Conservation (phyloP, 2,888 invertebrate genomes). For the Scaptodrosophila latifasciaeformis region DNA sequence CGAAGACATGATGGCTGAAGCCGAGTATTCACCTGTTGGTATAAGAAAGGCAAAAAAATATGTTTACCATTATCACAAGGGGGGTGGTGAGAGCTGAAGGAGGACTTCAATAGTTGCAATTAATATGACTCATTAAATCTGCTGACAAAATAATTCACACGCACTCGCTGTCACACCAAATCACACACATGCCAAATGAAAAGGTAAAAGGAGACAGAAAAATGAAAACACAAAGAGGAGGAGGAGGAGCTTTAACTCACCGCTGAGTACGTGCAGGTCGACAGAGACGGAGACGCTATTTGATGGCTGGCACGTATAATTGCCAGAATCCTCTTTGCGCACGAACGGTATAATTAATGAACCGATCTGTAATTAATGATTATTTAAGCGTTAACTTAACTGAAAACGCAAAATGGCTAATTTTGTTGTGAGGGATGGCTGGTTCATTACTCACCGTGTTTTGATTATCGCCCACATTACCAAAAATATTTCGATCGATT, state of each 20-base stretch:
- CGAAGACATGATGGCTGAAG: conserved; percentile 74
- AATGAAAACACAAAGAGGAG: conserved; percentile 10
- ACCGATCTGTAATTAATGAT: conserved; percentile 70
- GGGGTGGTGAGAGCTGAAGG: conserved; percentile 15
- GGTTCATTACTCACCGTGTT: conserved; percentile 74
- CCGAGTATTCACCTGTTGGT: conserved; percentile 74
- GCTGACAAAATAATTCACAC: conserved; percentile 50
- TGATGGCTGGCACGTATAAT: conserved; percentile 96
- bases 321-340: conserved; percentile 77
- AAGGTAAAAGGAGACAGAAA: conserved; percentile 4
- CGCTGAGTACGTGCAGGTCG: conserved; percentile 92
- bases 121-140: conserved; percentile 63
- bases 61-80: not conserved
- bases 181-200: not conserved
- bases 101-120: conserved; percentile 52
- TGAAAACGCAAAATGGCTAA: not conserved
- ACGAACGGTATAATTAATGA: conserved; percentile 75
- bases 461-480: conserved; percentile 70
- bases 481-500: conserved; percentile 72
- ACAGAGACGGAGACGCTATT: conserved; percentile 93
- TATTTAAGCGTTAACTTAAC: conserved; percentile 22
- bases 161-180: conserved; percentile 21
- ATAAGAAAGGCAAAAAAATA: conserved; percentile 14
- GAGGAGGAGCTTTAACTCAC: too few relatives aligned
- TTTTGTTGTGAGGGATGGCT: too few relatives aligned